Conservation (phyloP, 2,888 invertebrate species). For the Ophion costatus region DNA sequence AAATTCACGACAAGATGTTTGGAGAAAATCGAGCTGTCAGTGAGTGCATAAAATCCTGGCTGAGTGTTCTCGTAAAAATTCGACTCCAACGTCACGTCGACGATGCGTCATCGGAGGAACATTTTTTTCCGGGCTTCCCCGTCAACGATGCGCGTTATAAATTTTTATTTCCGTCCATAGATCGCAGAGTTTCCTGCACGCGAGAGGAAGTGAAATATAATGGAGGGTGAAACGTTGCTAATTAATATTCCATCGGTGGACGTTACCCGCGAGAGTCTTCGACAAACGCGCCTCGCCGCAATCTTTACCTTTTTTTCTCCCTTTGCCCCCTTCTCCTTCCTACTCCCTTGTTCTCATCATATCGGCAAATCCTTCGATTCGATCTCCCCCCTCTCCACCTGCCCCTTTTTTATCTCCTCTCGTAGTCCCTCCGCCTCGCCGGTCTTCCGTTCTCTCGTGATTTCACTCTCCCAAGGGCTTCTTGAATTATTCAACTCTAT, state of each 20-base stretch:
- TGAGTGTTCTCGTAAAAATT: too few species aligned
- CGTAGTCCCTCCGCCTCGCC: background rate
- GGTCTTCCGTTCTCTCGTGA: conserved; percentile 26
- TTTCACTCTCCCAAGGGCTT: conserved; percentile 47
- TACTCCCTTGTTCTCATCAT: conserved; percentile 31
- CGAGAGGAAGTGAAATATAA: conserved; percentile 40
- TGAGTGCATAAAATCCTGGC: too few species aligned
- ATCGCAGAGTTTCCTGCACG: conserved; percentile 3
- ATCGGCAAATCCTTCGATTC: conserved; percentile 54
- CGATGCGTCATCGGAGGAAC: background rate
- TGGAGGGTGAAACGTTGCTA: conserved; percentile 43
- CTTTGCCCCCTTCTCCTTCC: conserved; percentile 1
- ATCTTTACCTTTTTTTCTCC: conserved; percentile 22
- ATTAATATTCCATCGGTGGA: conserved; percentile 49
- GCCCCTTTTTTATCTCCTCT: conserved; percentile 7
- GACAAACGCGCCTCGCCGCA: conserved; percentile 9
- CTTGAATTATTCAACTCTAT: conserved; percentile 59
- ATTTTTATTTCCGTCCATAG: conserved; percentile 13
- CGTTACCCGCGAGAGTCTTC: conserved; percentile 13
- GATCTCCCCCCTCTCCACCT: conserved; percentile 8
- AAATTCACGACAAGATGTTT: too few species aligned
- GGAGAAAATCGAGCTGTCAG: too few species aligned
- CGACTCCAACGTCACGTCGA: too few species aligned
- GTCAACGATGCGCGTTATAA: conserved; percentile 13
- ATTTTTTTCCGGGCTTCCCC: conserved; percentile 5